Evolutionary conservation across 2,888 invertebrate species (phyloP).

Genomic region (Caenorhabditis angaria): DNA sequence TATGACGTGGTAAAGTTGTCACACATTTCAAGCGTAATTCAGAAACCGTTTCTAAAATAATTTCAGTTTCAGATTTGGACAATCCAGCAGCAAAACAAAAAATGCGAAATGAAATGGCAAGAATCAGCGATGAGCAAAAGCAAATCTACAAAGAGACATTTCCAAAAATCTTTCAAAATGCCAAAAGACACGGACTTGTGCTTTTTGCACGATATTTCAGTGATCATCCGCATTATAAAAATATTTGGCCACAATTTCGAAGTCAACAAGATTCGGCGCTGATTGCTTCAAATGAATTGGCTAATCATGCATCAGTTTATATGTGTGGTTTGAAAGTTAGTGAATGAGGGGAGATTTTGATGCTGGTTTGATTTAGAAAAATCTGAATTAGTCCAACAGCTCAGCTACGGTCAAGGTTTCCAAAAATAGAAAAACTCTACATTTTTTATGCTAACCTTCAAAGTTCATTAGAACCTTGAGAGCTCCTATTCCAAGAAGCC

Average conservation of each 20-base stretch:
- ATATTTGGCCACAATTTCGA: slow-evolving; percentile 65
- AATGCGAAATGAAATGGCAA: slow-evolving; percentile 34
- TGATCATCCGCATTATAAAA: slow-evolving; percentile 63
- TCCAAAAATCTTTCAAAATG: slow-evolving; percentile 32
- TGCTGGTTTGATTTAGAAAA: neutral
- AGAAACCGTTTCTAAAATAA: no score
- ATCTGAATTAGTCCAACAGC: no score
- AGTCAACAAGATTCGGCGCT: slow-evolving; percentile 58
- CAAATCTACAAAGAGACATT: slow-evolving; percentile 41
- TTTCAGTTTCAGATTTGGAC: slow-evolving; percentile 40
- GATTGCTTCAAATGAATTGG: slow-evolving; percentile 55
- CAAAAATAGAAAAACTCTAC: no score
- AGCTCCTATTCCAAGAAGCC: no score
- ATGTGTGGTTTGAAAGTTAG: slow-evolving; percentile 58
- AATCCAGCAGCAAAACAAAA: slow-evolving; percentile 35
- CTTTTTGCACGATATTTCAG: slow-evolving; percentile 56
- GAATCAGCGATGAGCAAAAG: slow-evolving; percentile 28
- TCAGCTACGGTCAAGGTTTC: no score
- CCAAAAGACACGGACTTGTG: slow-evolving; percentile 40
- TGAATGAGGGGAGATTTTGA: neutral
- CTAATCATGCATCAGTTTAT: slow-evolving; percentile 60
- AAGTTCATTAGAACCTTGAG: no score
- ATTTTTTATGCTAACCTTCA: no score
- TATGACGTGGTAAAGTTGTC: no score
- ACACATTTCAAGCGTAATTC: no score